These are phyloP conservation scores for Morelia viridis DNA, from an alignment of 2,797 vertebrate species.

Conservation along the genomic window DNA sequence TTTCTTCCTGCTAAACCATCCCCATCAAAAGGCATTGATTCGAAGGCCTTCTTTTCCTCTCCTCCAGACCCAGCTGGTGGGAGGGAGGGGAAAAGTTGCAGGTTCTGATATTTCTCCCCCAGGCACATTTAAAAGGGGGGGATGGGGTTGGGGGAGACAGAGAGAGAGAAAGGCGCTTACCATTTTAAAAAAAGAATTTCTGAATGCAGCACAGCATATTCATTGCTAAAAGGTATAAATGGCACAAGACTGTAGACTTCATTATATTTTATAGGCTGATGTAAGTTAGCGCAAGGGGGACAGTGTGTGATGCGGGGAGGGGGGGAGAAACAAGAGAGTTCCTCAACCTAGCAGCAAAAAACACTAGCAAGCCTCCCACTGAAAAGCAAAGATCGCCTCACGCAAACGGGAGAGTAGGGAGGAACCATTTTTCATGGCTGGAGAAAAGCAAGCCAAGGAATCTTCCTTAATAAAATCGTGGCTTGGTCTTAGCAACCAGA, in stretches of 20 bases:
- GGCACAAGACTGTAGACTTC: neutral
- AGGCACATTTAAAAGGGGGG: neutral
- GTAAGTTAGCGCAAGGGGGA: neutral
- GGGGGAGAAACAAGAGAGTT: neutral
- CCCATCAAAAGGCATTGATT: slow-evolving; percentile 7
- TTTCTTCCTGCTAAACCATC: slow-evolving; percentile 11
- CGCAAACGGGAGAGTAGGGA: neutral
- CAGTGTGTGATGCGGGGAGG: neutral
- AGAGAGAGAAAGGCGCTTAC: slow-evolving; percentile 3
- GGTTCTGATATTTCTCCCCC: neutral
- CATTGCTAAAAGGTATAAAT: slow-evolving; percentile 22
- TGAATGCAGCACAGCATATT: neutral
- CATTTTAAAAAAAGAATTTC: slow-evolving; percentile 11
- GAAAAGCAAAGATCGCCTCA: slow-evolving; percentile 5
- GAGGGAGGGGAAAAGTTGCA: slow-evolving; percentile 4
- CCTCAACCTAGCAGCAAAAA: neutral
- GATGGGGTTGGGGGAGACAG: neutral
- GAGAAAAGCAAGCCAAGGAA: neutral
- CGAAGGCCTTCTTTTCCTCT: neutral
- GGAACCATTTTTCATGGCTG: neutral
- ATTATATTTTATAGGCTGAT: neutral
- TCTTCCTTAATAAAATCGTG: neutral
- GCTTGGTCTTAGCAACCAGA: neutral
- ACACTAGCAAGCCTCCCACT: neutral
- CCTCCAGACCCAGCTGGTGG: neutral